Evolutionary conservation across 2,888 invertebrate genomes (phyloP), one percentile per base, ranked within the genome.

Genomic region (Trachelus stipa): DNA sequence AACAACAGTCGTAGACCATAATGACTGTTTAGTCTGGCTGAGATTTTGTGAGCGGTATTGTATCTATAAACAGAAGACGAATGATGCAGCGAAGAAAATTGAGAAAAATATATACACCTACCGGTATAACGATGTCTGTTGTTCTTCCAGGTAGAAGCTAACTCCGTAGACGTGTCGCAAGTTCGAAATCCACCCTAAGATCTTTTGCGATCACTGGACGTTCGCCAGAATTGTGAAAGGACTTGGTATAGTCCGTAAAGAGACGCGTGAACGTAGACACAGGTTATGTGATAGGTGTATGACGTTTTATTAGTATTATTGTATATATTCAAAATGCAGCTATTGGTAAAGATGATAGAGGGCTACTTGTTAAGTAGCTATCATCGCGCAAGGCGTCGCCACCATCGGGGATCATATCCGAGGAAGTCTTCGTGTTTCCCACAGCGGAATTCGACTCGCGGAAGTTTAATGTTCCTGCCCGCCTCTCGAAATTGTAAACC

Each of bases 361-460:
- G 56, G 56, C 56, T 56, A 56, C 56, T 23, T 56, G 56, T 56
- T 15, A 56, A 56, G 56, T 23, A 56, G 56, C 56, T 23, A 56
- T 56, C 56, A 9, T 56, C 23, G 23, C 56, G 23, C 9, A 56
- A 34, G 33, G 31, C 31, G 71, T 71, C 71, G 71, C 71, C 2
- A 34, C 71, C 71, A 31, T 34, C 71, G 56, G 23, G 9, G 23
- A 56, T 23, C 23, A 56, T 56, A 56, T 6, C 56, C 56, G 56
- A 56, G 56, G 56, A 56, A n/a, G 71, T 34, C 31, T 71, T 71
- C 34, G 68, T 37, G 75, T 73, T 78, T 78, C 78, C 73, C 78
- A 75, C 78, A 78, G 83, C 77, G 80, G 83, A 87, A 86, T 83
- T 79, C 78, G 83, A 86, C 79, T 84, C 80, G 86, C 85, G 85